Evolutionary conservation across 2,797 vertebrate genomes (phyloP), one percentile per base, ranked within the genome.

Genomic region (Smutsia gigantea): DNA sequence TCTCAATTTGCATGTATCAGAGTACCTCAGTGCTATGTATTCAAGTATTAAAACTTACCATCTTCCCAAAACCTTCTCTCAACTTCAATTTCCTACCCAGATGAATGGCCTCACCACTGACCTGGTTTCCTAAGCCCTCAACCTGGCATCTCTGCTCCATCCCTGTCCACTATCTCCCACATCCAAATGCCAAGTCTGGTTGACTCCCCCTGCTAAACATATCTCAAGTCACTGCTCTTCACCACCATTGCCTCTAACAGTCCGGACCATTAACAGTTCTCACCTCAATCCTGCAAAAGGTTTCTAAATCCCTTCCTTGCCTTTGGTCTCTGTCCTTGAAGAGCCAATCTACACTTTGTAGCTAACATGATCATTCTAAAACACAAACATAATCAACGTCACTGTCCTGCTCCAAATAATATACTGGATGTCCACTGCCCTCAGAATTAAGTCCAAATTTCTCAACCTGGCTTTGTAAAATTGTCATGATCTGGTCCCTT

Each of bases 361-460:
- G 49, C 46, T 49, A 39, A 23, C 74, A 37, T 61, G 39, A 86
- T 71, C 63, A 17, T 69, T 86, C 75, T 72, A 63, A 89, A 79
- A 46, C 55, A 91, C 29, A 66, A 63, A 71, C 39, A 4, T 53
- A 81, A 84, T 81, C 49, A n/a, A 19, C 29, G 14, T 39, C 53
- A 86, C 4, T 81, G 27, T 92, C 12, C n/a, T 71, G 34, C 34
- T 77, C 31, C 19, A 57, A 29, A 74, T 55, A 63, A 94, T 69
- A 39, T 34, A 34, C 29, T 49, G 23, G 15, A 59, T 85, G 42
- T 21, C 59, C n/a, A 71, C n/a, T 77, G 71, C 31, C 31, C 57
- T 82, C 10, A 42, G 31, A 59, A 93, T 93, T 64, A 95, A 90
- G 59, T 68, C 49, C 64, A 81, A 81, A 72, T 84, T 87, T 94